A percentile compares a stretch with the other conserved stretches of the same genome.
phyloP scores from a whole-genome alignment of 2,797 vertebrate genomes.

The Enteromius trimaculatus region DNA sequence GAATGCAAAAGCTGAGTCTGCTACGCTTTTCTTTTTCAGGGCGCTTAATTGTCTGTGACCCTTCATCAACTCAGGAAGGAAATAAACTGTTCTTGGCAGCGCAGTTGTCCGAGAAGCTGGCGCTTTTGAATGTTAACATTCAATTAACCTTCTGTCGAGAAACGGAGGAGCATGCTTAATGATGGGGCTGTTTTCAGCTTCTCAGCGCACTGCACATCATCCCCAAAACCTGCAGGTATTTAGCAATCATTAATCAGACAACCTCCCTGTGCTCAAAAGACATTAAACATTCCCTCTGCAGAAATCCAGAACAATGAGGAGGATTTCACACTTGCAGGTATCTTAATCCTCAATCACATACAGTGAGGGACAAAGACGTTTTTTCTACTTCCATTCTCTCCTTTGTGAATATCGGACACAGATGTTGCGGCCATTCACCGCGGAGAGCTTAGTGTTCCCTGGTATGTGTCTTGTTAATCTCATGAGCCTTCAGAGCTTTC shows the following conservation, averaged over 20 bases:
- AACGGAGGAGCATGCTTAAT: conserved; percentile 58
- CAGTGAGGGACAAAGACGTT: conserved; percentile 39
- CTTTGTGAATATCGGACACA: conserved; percentile 56
- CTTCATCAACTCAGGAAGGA: conserved; percentile 50
- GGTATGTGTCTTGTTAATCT: conserved; percentile 60
- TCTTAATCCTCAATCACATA: conserved; percentile 42
- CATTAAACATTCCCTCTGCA: conserved; percentile 38
- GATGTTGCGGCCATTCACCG: conserved; percentile 57
- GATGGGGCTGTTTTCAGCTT: conserved; percentile 48
- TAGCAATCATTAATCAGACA: conserved; percentile 61
- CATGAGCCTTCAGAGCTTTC: conserved; percentile 55
- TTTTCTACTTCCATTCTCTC: conserved; percentile 45
- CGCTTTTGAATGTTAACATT: conserved; percentile 58
- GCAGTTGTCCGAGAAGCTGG: conserved; percentile 46
- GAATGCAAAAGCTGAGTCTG: conserved; percentile 44
- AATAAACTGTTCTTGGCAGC: conserved; percentile 54
- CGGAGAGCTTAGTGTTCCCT: conserved; percentile 55
- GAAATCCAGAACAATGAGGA: conserved; percentile 30
- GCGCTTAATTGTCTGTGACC: conserved; percentile 58
- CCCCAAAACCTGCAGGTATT: conserved; percentile 54
- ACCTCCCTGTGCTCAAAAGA: conserved; percentile 29
- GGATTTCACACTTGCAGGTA: conserved; percentile 21
- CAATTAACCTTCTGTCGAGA: conserved; percentile 59
- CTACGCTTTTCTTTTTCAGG: conserved; percentile 33
- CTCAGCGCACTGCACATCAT: conserved; percentile 45